Base-by-base conservation (phyloP, 1,140 invertebrate genomes). In the Piezodorus guildinii region DNA sequence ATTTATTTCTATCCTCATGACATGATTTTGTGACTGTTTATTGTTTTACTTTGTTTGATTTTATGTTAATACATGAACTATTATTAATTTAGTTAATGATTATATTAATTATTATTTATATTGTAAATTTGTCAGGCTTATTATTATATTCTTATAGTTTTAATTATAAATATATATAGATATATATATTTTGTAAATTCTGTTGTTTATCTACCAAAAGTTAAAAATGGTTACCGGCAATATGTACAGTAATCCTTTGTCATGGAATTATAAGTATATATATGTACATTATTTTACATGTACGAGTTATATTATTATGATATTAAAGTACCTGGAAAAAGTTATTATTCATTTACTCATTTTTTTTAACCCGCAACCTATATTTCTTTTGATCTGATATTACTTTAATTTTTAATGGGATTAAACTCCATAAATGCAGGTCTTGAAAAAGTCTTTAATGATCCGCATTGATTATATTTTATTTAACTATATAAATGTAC, bases 291-390 rank as follows among this genome's bases (percentile, higher is more conserved):
- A 65, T 27, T 66, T 63, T 61, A 65, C 65, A 66, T 68, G 63
- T 63, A 56, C 52, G 23, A 56, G 52, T 62, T 66, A 68, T 68
- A 66, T 64, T 65, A 65, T 60, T 68, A 66, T 68, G 64, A 68
- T 66, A 68, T 68, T 68, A 68, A 68, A 68, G 67, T 68, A 68
- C 67, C 67, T 68, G 67, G 64, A 68, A 68, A 68, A 68, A 65
- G 45, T 46, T 27, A 62, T 23, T 49, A 46, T 60, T 49, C 12
- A 27, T 64, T 58, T 23, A 19, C 10, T 16, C 65, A 65, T 54
- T 69, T 70, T 68, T 56, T 68, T 44, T 21, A 60, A 27, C 10
- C 54, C 12, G 9, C 34, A 10, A 39, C 34, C 34, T 39, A 30
- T 4, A 8, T 30, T n/a, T n/a, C n/a, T n/a, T n/a, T n/a, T n/a